phyloP scores from a whole-genome alignment of 2,888 invertebrate species.

The Drosophila subquinaria region DNA sequence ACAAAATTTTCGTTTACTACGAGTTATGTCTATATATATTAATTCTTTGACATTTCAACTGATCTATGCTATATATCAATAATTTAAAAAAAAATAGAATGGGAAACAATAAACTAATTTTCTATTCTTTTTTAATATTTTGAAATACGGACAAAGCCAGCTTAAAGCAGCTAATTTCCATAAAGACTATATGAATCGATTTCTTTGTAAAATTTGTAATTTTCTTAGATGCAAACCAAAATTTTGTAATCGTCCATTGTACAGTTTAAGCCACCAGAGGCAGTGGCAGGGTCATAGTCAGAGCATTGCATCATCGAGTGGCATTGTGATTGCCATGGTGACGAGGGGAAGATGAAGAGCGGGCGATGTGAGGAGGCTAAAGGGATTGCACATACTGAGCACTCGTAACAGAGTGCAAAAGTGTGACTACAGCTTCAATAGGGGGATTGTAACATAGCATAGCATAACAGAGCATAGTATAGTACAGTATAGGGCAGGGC shows the following conservation, averaged over 20 bases:
- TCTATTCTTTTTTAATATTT: not conserved
- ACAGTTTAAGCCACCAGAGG: conserved; percentile 15
- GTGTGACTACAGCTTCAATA: conserved; percentile 60
- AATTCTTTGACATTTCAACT: too few relatives aligned
- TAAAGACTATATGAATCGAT: not conserved
- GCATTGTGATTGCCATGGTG: conserved; percentile 59
- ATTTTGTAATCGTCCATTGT: conserved; percentile 24
- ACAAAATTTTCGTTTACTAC: too few relatives aligned
- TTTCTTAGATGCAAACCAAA: not conserved
- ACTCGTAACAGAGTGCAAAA: conserved; percentile 64
- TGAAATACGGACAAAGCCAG: not conserved
- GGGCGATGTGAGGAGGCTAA: conserved; percentile 2
- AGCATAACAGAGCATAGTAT: not conserved
- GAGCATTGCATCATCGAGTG: conserved; percentile 71
- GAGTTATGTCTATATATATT: too few relatives aligned
- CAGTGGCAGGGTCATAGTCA: conserved; percentile 44
- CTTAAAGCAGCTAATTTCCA: not conserved
- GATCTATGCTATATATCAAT: too few relatives aligned
- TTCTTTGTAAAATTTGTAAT: not conserved
- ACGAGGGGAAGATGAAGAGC: not conserved
- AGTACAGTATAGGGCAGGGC: conserved; percentile 3
- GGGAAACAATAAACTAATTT: too few relatives aligned
- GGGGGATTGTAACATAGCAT: conserved; percentile 16
- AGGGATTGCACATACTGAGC: conserved; percentile 34
- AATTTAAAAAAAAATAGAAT: too few relatives aligned